A percentile compares a stretch with the other conserved stretches of the same genome.
Evolutionary conservation across 2,888 invertebrate species (phyloP).

Genomic region (Leptinotarsa juncta): DNA sequence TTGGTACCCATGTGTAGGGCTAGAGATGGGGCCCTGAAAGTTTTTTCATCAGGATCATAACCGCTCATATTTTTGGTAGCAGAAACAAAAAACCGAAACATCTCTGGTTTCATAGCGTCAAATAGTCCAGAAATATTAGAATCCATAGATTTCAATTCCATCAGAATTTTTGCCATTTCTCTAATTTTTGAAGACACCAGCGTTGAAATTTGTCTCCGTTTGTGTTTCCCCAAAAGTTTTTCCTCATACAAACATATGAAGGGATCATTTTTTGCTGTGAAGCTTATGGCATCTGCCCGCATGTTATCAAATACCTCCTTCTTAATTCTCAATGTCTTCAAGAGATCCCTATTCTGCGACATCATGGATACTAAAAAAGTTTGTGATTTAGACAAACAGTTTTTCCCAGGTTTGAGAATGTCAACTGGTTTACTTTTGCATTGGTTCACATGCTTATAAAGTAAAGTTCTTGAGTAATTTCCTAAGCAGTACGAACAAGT

Average conservation of each 20-base stretch:
- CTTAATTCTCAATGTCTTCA: conserved; percentile 38
- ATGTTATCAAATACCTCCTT: conserved; percentile 46
- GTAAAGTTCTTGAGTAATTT: conserved; percentile 33
- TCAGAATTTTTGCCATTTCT: no score
- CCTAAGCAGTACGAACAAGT: conserved; percentile 43
- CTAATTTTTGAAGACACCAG: no score
- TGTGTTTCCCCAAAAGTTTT: background rate
- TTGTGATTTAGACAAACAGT: conserved; percentile 39
- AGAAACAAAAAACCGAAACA: no score
- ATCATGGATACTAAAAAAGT: conserved; percentile 35
- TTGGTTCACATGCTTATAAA: conserved; percentile 41
- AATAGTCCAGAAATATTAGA: no score
- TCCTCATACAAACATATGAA: conserved; percentile 47
- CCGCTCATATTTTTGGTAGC: no score
- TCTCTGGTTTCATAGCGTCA: no score
- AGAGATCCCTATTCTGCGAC: conserved; percentile 35
- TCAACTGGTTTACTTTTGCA: conserved; percentile 38
- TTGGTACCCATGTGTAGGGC: conserved; percentile 45
- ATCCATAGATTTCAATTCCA: no score
- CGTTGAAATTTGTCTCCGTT: no score
- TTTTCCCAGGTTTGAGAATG: conserved; percentile 30
- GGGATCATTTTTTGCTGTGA: conserved; percentile 43
- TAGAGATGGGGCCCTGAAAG: conserved; percentile 41
- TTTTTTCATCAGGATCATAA: conserved; percentile 17
- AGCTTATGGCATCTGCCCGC: conserved; percentile 48